phyloP scores from a whole-genome alignment of 2,888 invertebrate species.

The Drosophila mayaguana region DNA sequence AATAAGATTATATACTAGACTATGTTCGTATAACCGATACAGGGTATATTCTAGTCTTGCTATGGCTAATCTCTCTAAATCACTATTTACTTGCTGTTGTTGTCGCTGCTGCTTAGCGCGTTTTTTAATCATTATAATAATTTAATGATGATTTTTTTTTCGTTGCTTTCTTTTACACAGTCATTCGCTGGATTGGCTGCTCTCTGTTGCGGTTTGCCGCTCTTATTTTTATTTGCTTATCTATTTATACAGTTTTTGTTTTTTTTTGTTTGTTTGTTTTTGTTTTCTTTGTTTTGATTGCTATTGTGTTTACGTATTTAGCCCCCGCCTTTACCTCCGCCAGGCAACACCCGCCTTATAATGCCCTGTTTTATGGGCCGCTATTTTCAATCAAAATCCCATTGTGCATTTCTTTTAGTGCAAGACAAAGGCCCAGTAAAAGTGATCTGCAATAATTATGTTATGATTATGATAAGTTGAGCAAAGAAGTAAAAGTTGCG shows the following conservation, averaged over 20 bases:
- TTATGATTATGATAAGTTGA: slow-evolving; percentile 28
- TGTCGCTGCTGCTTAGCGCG: slow-evolving; percentile 46
- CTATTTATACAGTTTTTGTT: slow-evolving; percentile 61
- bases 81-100: slow-evolving; percentile 17
- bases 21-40: not conserved
- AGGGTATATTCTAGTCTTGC: slow-evolving; percentile 1
- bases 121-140: slow-evolving; percentile 76
- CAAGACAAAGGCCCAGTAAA: slow-evolving; percentile 40
- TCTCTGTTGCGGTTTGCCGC: slow-evolving; percentile 50
- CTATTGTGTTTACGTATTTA: slow-evolving; percentile 44
- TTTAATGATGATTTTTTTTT: slow-evolving; percentile 64
- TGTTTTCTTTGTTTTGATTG: slow-evolving; percentile 43
- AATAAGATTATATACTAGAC: not conserved
- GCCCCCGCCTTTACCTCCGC: not conserved
- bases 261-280: slow-evolving; percentile 21
- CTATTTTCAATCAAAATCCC: slow-evolving; percentile 39
- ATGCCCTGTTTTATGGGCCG: slow-evolving; percentile 39
- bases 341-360: slow-evolving; percentile 18
- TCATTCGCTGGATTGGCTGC: slow-evolving; percentile 46
- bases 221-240: slow-evolving; percentile 61
- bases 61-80: not conserved
- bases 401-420: slow-evolving; percentile 60
- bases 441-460: slow-evolving; percentile 63
- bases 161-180: slow-evolving; percentile 66
- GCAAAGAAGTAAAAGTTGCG: slow-evolving; percentile 59